Evolutionary conservation across 2,888 invertebrate genomes (phyloP).

Genomic region (Polydrusus tereticollis): DNA sequence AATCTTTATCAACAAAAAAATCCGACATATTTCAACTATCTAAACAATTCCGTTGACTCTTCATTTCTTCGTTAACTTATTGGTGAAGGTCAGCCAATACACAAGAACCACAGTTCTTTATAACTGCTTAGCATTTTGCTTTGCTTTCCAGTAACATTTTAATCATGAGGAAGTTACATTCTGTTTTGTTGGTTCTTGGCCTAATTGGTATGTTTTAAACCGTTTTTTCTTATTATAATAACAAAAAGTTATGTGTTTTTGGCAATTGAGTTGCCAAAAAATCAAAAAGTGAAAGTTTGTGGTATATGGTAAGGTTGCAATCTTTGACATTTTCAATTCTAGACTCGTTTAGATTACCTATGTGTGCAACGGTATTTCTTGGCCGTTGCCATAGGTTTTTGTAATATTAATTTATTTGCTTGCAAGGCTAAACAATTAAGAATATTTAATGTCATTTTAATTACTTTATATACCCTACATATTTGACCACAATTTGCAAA

Average conservation of each 20-base stretch:
- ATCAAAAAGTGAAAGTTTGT: slow-evolving; percentile 18
- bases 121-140: slow-evolving; percentile 37
- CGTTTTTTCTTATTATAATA: slow-evolving; percentile 1
- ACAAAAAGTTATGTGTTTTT: slow-evolving; percentile 12
- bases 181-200: slow-evolving; percentile 35
- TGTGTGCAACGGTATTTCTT: not conserved
- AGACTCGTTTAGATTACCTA: not conserved
- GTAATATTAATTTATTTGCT: too few species aligned
- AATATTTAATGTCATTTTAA: too few species aligned
- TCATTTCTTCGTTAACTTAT: slow-evolving; percentile 44
- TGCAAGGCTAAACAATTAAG: too few species aligned
- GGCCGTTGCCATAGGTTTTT: too few species aligned
- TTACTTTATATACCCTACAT: too few species aligned
- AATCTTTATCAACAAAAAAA: not conserved
- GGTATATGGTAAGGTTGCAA: slow-evolving; percentile 2
- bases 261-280: slow-evolving; percentile 6
- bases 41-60: slow-evolving; percentile 26
- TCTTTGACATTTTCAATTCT: slow-evolving; percentile 8
- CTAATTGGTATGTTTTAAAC: slow-evolving; percentile 44
- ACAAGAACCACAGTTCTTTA: slow-evolving; percentile 39
- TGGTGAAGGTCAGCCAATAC: slow-evolving; percentile 40
- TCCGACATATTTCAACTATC: slow-evolving; percentile 4
- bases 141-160: slow-evolving; percentile 38
- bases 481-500: too few species aligned
- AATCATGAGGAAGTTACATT: slow-evolving; percentile 46